Conservation (phyloP, 2,113 vertebrate genomes). For the Ovis canadensis region DNA sequence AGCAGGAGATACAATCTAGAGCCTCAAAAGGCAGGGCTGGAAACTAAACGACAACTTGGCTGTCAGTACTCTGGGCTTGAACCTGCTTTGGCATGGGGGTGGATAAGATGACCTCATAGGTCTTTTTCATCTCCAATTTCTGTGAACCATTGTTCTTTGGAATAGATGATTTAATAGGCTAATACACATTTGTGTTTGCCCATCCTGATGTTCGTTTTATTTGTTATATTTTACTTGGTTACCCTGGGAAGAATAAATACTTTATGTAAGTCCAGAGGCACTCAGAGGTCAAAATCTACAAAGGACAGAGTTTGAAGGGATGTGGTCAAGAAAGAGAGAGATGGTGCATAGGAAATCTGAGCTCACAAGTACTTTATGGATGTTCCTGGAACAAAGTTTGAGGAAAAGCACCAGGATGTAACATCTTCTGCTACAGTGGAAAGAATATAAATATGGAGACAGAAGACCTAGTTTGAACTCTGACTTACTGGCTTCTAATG, state of each 20-base stretch:
- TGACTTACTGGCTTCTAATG: conserved; percentile 27
- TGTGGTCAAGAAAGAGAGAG: conserved; percentile 32
- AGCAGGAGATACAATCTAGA: conserved; percentile 3
- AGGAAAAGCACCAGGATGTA: not conserved
- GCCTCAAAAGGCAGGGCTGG: conserved; percentile 41
- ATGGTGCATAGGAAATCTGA: not conserved
- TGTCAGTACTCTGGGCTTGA: conserved; percentile 51
- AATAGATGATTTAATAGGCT: conserved; percentile 60
- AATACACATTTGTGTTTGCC: conserved; percentile 58
- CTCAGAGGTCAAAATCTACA: conserved; percentile 61
- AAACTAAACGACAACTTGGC: conserved; percentile 48
- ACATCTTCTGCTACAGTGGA: not conserved
- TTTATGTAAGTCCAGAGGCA: conserved; percentile 57
- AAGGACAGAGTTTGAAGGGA: conserved; percentile 39
- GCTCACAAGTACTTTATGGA: conserved; percentile 52
- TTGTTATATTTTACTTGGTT: conserved; percentile 71
- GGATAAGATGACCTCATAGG: conserved; percentile 66
- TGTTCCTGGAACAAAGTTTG: conserved; percentile 38
- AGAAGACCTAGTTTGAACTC: conserved; percentile 37
- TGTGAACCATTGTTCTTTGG: conserved; percentile 70
- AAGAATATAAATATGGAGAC: not conserved
- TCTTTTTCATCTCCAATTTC: conserved; percentile 63
- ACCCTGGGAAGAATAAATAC: conserved; percentile 66
- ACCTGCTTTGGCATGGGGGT: conserved; percentile 48
- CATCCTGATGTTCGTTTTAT: conserved; percentile 55